Base-by-base conservation (phyloP, 2,888 invertebrate species). In the Eupithecia insigniata region DNA sequence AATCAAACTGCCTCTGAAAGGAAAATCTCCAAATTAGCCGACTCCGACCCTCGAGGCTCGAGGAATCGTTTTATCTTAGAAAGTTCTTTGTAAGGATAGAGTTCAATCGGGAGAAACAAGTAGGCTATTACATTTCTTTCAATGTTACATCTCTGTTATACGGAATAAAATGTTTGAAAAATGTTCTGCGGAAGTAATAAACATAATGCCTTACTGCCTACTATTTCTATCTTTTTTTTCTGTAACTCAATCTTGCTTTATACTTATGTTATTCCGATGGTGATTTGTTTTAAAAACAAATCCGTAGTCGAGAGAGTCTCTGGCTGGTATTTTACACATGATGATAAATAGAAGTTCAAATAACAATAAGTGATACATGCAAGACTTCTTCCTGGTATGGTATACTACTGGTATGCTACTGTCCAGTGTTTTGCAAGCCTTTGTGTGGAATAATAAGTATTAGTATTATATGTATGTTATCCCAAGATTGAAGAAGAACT, bases 1-100 rank as follows among this genome's bases (percentile, higher is more conserved):
- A 66, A 66, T 46, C 18, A 66, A 66, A 46, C 51, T 66, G 46
- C 14, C 22, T 66, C 30, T 14, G 30, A 51, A 66, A 51, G 28
- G n/a, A 16, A 30, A 43, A 65, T 16, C 43, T 43, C 28, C n/a
- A 55, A 55, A 55, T 55, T 55, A 55, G 55, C 12, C 55, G 26
- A 55, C n/a, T 22, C 22, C 55, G 26, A 26, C 55, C 55, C 55
- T 55, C 5, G 55, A 22, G 55, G 26, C 26, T 14, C n/a, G 22
- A 26, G 55, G 55, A 55, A 55, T 55, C 55, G 55, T 55, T 18
- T 30, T 66, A 18, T 51, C 30, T 46, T 66, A 22, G 3, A 26
- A 55, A 55, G 55, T 55, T 26, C 55, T 55, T 55, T 55, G 55
- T 28, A 65, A 64, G 36, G 62, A 36, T 43, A 28, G 18, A 65